Evolutionary conservation across 2,113 vertebrate genomes (phyloP), one percentile per base, ranked within the genome.

Genomic region (Girardinichthys multiradiatus): DNA sequence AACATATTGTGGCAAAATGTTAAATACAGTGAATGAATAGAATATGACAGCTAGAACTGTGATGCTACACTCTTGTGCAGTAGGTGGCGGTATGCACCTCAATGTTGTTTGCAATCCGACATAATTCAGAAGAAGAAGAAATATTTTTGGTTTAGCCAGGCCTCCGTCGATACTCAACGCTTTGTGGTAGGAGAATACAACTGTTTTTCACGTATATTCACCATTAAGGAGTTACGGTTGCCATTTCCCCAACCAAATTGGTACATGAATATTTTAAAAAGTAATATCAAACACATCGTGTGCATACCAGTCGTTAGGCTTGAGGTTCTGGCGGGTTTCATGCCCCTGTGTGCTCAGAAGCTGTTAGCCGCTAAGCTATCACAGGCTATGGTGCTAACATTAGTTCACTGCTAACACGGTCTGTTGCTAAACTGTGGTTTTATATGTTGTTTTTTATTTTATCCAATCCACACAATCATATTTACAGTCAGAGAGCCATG

Each of bases 401-500:
- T 69, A 64, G 82, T 51, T 51, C 45, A 45, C 21, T 45, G 62
- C 58, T 75, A 75, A 57, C 13, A 27, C 11, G 28, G 17, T 19
- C 7, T 14, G 8, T 31, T 13, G 17, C 21, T 26, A 26, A 63
- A 29, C 9, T 66, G 21, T 9, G 8, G 26, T 21, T 54, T 5
- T 0, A 14, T 1, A 14, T 8, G 17, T 21, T 30, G 15, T 70
- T 7, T 2, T 45, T 54, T 54, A 21, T 39, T 11, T 11, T 24
- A 7, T 35, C 4, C 45, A 21, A 61, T 5, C 15, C 28, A 33
- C 14, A 28, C 8, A 7, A 15, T n/a, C 19, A 19, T 28, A 19
- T 54, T 37, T 39, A 10, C 8, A 51, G 57, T 1, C 30, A 85
- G 79, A 0, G 54, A 75, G 2, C 4, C 5, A 95, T 95, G 93